phyloP scores from a whole-genome alignment of 2,888 invertebrate species.

The Globia sparganii region DNA sequence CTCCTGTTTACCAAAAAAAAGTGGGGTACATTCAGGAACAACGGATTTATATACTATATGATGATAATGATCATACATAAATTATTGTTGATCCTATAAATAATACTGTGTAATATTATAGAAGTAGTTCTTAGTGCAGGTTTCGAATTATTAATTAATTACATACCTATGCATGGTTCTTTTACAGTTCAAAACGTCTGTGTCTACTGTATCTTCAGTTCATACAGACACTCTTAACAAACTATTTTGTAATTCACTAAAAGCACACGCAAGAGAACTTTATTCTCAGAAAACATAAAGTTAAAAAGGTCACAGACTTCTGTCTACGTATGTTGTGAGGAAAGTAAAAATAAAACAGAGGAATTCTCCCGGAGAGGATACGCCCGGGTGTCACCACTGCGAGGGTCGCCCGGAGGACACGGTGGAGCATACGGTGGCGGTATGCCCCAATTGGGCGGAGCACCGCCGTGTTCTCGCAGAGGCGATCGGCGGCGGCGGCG shows the following conservation, averaged over 20 bases:
- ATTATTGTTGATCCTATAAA: neutral
- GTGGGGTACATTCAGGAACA: neutral
- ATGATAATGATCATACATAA: neutral
- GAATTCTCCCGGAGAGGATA: no score
- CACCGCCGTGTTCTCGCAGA: no score
- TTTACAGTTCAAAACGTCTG: neutral
- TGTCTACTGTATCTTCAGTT: neutral
- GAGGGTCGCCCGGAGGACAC: no score
- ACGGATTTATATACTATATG: neutral
- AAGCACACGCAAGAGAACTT: no score
- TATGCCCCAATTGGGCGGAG: no score
- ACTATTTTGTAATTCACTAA: neutral
- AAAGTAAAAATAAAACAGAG: no score
- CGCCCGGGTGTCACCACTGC: no score
- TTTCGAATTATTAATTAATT: neutral
- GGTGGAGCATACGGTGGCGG: no score
- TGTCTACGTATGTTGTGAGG: no score
- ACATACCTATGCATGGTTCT: neutral
- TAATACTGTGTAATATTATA: neutral
- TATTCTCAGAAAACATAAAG: no score
- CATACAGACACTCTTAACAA: neutral
- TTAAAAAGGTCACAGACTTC: no score
- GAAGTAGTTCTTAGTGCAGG: neutral
- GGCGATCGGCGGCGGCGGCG: no score
- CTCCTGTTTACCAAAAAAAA: neutral